Conservation (phyloP, 2,888 invertebrate species). For the Epirrita christyi region DNA sequence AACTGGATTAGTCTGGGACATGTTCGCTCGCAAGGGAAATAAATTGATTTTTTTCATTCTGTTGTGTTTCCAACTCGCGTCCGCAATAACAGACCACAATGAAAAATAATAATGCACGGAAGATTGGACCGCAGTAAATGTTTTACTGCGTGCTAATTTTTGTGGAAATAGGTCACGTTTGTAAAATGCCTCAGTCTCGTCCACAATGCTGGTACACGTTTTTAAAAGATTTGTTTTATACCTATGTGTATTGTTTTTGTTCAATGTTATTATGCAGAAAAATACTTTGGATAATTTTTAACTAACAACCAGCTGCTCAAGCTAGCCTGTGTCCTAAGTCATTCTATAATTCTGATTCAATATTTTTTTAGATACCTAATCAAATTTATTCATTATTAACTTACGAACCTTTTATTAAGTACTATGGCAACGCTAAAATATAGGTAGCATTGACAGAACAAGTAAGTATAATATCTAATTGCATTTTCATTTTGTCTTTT, state of each 20-base stretch:
- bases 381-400: no score
- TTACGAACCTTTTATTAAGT: no score
- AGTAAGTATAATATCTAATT: not conserved
- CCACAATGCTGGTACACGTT: conserved; percentile 29
- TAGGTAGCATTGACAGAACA: no score
- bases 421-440: no score
- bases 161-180: conserved; percentile 42
- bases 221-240: no score
- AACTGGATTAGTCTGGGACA: conserved; percentile 82
- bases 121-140: conserved; percentile 62
- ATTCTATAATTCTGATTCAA: no score
- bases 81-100: conserved; percentile 72
- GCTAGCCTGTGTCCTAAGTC: no score
- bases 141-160: conserved; percentile 48
- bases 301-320: no score
- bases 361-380: no score
- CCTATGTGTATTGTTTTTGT: no score
- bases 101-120: conserved; percentile 70
- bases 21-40: conserved; percentile 80
- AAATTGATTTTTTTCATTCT: conserved; percentile 79
- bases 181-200: conserved; percentile 37
- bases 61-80: conserved; percentile 68
- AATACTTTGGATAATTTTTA: no score
- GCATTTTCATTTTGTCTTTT: conserved; percentile 23
- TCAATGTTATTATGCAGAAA: conserved; percentile 14